Percentiles rank a stretch among this genome's conserved stretches.
phyloP scores from a whole-genome alignment of 2,888 invertebrate species.

The Nephrotoma appendiculata region DNA sequence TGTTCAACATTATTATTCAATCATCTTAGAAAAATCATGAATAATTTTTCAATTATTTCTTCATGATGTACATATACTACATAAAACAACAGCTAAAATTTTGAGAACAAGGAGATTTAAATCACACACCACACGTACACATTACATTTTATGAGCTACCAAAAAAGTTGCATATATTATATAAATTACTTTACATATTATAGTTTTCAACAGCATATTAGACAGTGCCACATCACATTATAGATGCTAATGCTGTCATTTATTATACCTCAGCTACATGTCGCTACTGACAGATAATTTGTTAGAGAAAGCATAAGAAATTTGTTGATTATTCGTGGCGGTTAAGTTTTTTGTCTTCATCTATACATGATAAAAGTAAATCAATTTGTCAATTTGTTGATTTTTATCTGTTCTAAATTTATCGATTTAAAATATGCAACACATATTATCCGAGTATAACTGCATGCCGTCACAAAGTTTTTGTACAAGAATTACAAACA shows the following conservation, averaged over 20 bases:
- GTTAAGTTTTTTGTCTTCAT: not conserved
- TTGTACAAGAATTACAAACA: too few relatives aligned
- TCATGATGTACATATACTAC: not conserved
- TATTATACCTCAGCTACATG: not conserved
- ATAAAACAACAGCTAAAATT: not conserved
- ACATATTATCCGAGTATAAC: not conserved
- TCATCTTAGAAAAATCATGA: not conserved
- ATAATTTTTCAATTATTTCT: not conserved
- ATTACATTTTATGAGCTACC: not conserved
- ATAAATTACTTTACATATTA: not conserved
- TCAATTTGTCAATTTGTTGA: not conserved
- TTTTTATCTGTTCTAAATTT: not conserved
- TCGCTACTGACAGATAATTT: not conserved
- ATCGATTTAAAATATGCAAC: not conserved
- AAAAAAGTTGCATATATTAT: not conserved
- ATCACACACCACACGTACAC: not conserved
- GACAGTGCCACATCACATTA: not conserved
- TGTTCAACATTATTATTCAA: not conserved
- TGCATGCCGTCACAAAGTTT: too few relatives aligned
- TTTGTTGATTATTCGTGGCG: not conserved
- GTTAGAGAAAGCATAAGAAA: not conserved
- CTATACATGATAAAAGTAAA: not conserved
- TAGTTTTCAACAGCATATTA: not conserved
- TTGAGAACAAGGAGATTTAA: not conserved
- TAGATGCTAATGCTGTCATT: not conserved